Base-by-base conservation (phyloP, 2,113 vertebrate genomes). In the Chrysemys picta region DNA sequence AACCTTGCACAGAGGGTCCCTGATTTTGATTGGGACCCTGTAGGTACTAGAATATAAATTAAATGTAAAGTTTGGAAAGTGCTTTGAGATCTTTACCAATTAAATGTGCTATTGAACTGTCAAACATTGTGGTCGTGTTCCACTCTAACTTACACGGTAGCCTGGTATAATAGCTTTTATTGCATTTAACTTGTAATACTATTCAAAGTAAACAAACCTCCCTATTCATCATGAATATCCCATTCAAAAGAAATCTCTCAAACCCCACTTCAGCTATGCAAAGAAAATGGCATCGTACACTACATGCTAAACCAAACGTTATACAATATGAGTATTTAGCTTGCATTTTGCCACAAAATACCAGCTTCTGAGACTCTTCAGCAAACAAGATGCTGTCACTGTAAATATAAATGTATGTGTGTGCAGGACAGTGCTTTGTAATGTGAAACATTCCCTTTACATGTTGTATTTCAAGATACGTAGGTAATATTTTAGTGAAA, bases 401-500 rank as follows among this genome's bases (percentile, higher is more conserved):
- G n/a, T 72, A 10, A 72, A 38, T n/a, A 72, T 9, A 38, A 22
- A 38, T 19, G 19, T 10, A 5, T 50, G 4, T 50, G 82, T 52
- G 52, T 82, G 45, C 84, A 9, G 82, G 24, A 3, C 1, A 65
- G 38, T 83, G 6, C 31, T 0, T 35, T 1, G 6, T 0, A 38
- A 62, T 84, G 21, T 21, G 93, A 8, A 27, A 1, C 52, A 13
- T 6, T 35, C 57, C 35, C 35, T 65, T 16, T n/a, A 59, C 57
- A 5, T 29, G 1, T 7, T 78, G 42, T 4, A 0, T 1, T 3
- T 8, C 13, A 31, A 7, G 10, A 38, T 79, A 3, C 1, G 2
- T 27, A 2, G 11, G 0, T 22, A 59, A 31, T 31, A 27, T 31
- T 7, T 42, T 2, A 2, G 42, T 35, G 80, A 29, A 38, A 65